These are phyloP conservation scores for Mimas tiliae DNA, from an alignment of 2,888 invertebrate genomes.

Conservation along the genomic window DNA sequence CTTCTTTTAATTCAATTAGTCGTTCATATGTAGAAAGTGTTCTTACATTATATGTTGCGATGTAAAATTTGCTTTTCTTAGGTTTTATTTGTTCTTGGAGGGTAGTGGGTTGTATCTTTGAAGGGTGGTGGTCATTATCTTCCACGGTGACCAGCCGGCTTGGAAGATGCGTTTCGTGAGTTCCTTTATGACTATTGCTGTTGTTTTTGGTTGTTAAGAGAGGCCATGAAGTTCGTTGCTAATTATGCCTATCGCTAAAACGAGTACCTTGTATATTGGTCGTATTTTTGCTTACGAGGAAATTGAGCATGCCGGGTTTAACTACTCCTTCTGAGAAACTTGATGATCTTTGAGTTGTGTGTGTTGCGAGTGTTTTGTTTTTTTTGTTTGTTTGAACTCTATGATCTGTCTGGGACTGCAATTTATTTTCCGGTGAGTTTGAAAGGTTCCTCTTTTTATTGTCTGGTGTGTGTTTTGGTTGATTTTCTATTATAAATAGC, in stretches of 20 bases:
- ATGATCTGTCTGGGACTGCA: too few species aligned
- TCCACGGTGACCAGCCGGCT: constrained; percentile 5
- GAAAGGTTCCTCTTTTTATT: too few species aligned
- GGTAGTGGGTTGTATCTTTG: neutral
- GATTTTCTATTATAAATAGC: neutral
- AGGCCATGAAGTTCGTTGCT: too few species aligned
- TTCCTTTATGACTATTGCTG: too few species aligned
- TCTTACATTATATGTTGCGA: constrained; percentile 30
- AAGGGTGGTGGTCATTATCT: neutral
- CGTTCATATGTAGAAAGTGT: constrained; percentile 25
- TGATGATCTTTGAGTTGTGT: neutral
- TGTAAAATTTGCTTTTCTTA: neutral
- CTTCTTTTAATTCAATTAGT: constrained; percentile 17
- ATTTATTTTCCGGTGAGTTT: too few species aligned
- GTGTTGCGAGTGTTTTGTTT: too few species aligned
- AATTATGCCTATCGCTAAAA: too few species aligned
- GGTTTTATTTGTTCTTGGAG: neutral
- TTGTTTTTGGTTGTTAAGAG: too few species aligned
- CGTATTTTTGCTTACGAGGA: neutral
- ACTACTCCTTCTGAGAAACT: neutral
- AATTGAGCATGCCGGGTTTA: neutral
- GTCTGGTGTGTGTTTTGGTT: too few species aligned
- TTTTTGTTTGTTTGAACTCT: too few species aligned
- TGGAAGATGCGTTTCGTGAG: neutral
- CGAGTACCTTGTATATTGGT: too few species aligned